Evolutionary conservation across 2,888 invertebrate genomes (phyloP).

Genomic region (Brassicogethes aeneus): DNA sequence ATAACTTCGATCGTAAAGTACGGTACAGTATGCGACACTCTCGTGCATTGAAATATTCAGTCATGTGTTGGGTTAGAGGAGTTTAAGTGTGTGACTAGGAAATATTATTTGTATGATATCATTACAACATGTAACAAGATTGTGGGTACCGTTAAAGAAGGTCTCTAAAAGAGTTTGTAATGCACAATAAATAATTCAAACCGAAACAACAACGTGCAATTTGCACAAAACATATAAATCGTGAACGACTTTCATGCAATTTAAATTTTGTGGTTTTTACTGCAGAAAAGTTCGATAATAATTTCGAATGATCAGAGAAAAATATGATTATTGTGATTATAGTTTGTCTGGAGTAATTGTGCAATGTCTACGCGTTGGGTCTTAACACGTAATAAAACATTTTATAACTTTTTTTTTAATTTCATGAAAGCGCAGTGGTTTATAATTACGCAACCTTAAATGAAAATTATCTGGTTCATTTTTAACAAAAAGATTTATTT

Average conservation of each 20-base stretch:
- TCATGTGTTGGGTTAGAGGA: not conserved
- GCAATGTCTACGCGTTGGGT: no score
- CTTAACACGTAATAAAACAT: no score
- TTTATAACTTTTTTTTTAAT: no score
- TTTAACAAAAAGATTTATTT: no score
- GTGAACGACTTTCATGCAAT: constrained; percentile 5
- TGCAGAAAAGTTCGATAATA: no score
- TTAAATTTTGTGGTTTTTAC: constrained; percentile 9
- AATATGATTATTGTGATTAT: no score
- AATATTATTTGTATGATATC: not conserved
- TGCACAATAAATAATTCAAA: constrained; percentile 1
- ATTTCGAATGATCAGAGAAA: no score
- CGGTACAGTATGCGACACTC: not conserved
- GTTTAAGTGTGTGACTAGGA: not conserved
- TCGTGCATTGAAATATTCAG: not conserved
- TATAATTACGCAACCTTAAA: no score
- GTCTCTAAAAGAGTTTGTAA: not conserved
- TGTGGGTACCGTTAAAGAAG: not conserved
- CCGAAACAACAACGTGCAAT: not conserved
- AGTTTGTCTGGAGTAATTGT: no score
- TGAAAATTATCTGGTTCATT: no score
- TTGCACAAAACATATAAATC: constrained; percentile 7
- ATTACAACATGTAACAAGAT: not conserved
- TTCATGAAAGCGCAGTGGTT: no score
- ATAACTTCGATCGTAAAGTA: no score